These are phyloP conservation scores for Drosophila simulans DNA, from an alignment of 1,140 invertebrate species.

Conservation along the genomic window DNA sequence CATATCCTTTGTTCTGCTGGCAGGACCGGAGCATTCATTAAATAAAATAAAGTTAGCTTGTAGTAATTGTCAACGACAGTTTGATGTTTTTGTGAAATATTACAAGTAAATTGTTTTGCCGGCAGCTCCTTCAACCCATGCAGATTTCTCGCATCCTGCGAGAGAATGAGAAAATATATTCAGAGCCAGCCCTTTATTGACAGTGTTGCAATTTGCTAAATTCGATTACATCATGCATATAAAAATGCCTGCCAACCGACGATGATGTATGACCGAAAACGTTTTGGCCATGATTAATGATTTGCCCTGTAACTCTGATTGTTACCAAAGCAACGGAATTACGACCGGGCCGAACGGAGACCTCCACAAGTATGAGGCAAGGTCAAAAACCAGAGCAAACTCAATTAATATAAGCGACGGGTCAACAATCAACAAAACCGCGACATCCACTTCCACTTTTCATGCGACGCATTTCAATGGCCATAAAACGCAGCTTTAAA, in stretches of 20 bases:
- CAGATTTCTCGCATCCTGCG: slow-evolving; percentile 47
- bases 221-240: slow-evolving; percentile 75
- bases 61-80: slow-evolving; percentile 82
- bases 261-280: slow-evolving; percentile 60
- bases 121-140: slow-evolving; percentile 43
- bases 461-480: slow-evolving; percentile 33
- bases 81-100: slow-evolving; percentile 81
- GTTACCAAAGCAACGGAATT: slow-evolving; percentile 34
- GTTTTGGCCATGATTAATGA: slow-evolving; percentile 47
- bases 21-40: slow-evolving; percentile 68
- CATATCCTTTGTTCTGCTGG: slow-evolving; percentile 38
- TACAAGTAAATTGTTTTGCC: slow-evolving; percentile 74
- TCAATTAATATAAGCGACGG: slow-evolving; percentile 77
- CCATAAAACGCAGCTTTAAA: slow-evolving; percentile 66
- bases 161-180: slow-evolving; percentile 58
- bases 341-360: not conserved
- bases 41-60: slow-evolving; percentile 77
- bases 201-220: slow-evolving; percentile 77
- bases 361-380: slow-evolving; percentile 63
- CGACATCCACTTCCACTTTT: slow-evolving; percentile 14
- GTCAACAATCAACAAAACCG: slow-evolving; percentile 63
- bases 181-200: slow-evolving; percentile 60
- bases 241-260: slow-evolving; percentile 39
- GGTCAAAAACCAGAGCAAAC: slow-evolving; percentile 76
- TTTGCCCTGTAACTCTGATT: slow-evolving; percentile 38